phyloP scores from a whole-genome alignment of 2,113 vertebrate genomes.

The Carassius carassius region DNA sequence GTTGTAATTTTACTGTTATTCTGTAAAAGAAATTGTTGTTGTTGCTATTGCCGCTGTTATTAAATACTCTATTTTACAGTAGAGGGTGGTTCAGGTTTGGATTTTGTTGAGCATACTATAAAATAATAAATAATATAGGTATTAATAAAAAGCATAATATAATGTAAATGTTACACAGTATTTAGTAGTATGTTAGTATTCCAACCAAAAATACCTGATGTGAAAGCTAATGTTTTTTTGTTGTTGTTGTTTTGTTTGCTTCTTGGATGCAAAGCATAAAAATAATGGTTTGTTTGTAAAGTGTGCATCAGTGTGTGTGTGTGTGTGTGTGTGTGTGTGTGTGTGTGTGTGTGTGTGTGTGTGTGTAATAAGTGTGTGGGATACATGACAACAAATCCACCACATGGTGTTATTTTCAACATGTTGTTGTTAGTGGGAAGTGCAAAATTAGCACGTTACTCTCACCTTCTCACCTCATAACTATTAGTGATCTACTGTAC shows the following conservation, averaged over 20 bases:
- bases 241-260: background rate
- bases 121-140: too few relatives aligned
- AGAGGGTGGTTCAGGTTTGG: background rate
- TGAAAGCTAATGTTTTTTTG: background rate
- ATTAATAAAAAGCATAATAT: background rate
- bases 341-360: background rate
- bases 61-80: background rate
- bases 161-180: background rate
- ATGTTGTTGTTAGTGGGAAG: constrained; percentile 76
- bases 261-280: background rate
- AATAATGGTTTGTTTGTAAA: constrained; percentile 27
- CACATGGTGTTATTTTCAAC: constrained; percentile 68
- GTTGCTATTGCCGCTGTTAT: background rate
- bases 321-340: too few relatives aligned
- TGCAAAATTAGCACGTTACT: constrained; percentile 65
- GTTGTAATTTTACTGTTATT: background rate
- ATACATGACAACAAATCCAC: constrained; percentile 62
- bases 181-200: background rate
- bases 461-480: constrained; percentile 53
- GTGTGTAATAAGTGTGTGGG: constrained; percentile 34
- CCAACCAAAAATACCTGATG: background rate
- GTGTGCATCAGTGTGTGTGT: background rate
- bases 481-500: background rate
- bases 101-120: background rate
- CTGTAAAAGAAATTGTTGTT: too few relatives aligned